Conservation (phyloP, 2,888 invertebrate species). For the Ommatoiulus sabulosus region DNA sequence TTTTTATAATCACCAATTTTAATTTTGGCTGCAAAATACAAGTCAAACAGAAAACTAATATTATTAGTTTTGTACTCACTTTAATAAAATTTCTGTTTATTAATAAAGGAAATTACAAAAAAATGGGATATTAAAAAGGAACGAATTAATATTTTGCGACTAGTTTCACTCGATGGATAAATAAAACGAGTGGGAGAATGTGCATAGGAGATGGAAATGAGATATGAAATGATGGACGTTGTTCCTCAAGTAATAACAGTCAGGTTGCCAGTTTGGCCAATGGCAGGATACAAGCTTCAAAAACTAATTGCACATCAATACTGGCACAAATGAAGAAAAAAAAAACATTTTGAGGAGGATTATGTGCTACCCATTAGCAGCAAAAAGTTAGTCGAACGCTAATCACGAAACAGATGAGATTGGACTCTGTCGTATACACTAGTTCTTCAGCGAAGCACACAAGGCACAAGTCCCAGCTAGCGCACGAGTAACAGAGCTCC, state of each 20-base stretch:
- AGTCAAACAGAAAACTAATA: not conserved
- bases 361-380: not conserved
- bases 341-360: not conserved
- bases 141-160: constrained; percentile 37
- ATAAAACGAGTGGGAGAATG: constrained; percentile 42
- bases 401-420: constrained; percentile 3
- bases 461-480: constrained; percentile 30
- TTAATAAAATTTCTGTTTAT: constrained; percentile 35
- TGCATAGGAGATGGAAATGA: constrained; percentile 38
- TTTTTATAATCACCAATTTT: not conserved
- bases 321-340: constrained; percentile 21
- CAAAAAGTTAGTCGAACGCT: constrained; percentile 22
- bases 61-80: not conserved
- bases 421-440: constrained; percentile 44
- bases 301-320: constrained; percentile 2
- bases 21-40: not conserved
- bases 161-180: constrained; percentile 43
- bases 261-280: not conserved
- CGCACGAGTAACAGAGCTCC: not conserved
- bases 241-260: constrained; percentile 1
- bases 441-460: constrained; percentile 30
- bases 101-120: constrained; percentile 45
- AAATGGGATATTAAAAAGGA: constrained; percentile 26
- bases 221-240: not conserved
- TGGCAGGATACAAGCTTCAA: constrained; percentile 22